These are phyloP conservation scores for Erebia aethiops DNA, from an alignment of 2,888 invertebrate genomes.

Conservation along the genomic window DNA sequence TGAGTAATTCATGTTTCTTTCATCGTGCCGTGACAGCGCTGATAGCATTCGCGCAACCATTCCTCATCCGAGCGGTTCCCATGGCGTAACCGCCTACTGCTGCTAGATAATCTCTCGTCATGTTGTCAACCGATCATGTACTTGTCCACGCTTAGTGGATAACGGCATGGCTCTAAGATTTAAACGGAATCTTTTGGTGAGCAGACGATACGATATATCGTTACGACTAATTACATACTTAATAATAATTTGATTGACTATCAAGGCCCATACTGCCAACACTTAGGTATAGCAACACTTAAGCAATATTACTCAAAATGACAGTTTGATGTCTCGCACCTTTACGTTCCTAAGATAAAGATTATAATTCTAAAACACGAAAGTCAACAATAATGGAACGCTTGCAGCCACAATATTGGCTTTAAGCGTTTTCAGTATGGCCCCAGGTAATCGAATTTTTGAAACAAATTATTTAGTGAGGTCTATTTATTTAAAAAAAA, in stretches of 20 bases:
- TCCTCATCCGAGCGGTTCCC: constrained; percentile 27
- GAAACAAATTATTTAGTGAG: too few species aligned
- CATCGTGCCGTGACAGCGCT: constrained; percentile 11
- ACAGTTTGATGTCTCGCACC: too few species aligned
- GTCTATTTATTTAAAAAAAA: too few species aligned
- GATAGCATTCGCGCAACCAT: constrained; percentile 11
- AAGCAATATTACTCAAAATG: too few species aligned
- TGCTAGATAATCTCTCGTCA: constrained; percentile 43
- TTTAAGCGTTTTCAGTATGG: too few species aligned
- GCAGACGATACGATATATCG: constrained; percentile 19
- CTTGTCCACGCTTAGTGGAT: constrained; percentile 42
- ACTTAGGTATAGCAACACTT: too few species aligned
- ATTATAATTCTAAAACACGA: too few species aligned
- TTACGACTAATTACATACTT: not conserved
- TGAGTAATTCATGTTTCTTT: constrained; percentile 11
- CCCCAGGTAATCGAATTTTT: too few species aligned
- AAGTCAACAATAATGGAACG: too few species aligned
- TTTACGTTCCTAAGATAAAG: too few species aligned
- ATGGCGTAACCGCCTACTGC: constrained; percentile 34
- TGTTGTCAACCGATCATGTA: constrained; percentile 45
- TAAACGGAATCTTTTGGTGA: constrained; percentile 8
- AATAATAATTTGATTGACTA: not conserved
- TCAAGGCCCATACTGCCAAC: too few species aligned
- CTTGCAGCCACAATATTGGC: too few species aligned
- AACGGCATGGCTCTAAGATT: constrained; percentile 37